Conservation (phyloP, 2,113 vertebrate genomes). For the Gadus macrocephalus region DNA sequence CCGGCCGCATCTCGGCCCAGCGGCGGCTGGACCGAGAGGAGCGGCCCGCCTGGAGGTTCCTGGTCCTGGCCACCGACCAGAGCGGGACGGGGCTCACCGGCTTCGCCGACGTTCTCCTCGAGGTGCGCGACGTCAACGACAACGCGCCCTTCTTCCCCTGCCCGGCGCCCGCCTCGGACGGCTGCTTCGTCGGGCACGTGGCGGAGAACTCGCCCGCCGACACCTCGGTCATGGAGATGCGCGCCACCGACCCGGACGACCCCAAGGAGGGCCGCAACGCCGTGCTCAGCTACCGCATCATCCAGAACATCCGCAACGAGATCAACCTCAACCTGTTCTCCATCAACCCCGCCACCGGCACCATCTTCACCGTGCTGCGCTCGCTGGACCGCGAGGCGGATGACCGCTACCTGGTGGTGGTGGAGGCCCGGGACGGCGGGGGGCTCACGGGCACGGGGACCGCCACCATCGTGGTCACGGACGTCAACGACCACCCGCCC, state of each 20-base stretch:
- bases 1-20: slow-evolving; percentile 74
- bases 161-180: slow-evolving; percentile 58
- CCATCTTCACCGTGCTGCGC: slow-evolving; percentile 77
- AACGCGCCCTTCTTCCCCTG: slow-evolving; percentile 82
- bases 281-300: slow-evolving; percentile 79
- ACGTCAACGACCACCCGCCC: slow-evolving; percentile 85
- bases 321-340: slow-evolving; percentile 86
- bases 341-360: slow-evolving; percentile 77
- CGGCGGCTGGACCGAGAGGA: slow-evolving; percentile 79
- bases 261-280: slow-evolving; percentile 77
- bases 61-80: slow-evolving; percentile 84
- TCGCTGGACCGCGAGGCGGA: slow-evolving; percentile 82
- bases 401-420: slow-evolving; percentile 77
- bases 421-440: slow-evolving; percentile 84
- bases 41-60: slow-evolving; percentile 76
- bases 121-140: slow-evolving; percentile 82
- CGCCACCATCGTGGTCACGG: slow-evolving; percentile 80
- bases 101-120: slow-evolving; percentile 84
- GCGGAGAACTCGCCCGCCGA: slow-evolving; percentile 82
- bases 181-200: slow-evolving; percentile 77
- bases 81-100: slow-evolving; percentile 81
- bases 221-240: slow-evolving; percentile 84
- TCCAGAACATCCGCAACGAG: slow-evolving; percentile 81
- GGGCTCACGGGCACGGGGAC: slow-evolving; percentile 83
- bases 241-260: slow-evolving; percentile 82